Evolutionary conservation across 1,140 invertebrate species (phyloP).

Genomic region (Bombus consobrinus): DNA sequence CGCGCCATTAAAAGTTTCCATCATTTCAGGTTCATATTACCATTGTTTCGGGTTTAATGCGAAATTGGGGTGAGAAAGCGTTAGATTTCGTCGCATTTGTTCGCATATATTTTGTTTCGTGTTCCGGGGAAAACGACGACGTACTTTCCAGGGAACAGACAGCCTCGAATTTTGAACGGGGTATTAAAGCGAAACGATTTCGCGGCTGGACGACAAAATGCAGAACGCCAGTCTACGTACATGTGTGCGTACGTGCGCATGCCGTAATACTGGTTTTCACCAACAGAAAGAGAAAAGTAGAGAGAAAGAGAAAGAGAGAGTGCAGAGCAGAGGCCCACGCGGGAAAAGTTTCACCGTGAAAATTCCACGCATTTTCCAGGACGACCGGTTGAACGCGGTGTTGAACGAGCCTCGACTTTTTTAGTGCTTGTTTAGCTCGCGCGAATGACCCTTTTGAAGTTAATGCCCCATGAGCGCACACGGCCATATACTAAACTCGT

Average conservation of each 20-base stretch:
- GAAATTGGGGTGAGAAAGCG: constrained; percentile 28
- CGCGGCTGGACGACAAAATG: constrained; percentile 55
- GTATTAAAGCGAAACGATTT: constrained; percentile 60
- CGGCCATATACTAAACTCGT: constrained; percentile 60
- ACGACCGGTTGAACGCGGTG: constrained; percentile 32
- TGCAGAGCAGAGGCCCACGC: background rate
- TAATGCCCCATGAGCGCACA: constrained; percentile 64
- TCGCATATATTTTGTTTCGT: constrained; percentile 29
- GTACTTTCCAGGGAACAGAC: constrained; percentile 42
- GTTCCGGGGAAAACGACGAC: constrained; percentile 16
- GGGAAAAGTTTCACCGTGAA: constrained; percentile 49
- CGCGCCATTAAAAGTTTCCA: constrained; percentile 50
- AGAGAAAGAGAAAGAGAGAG: background rate
- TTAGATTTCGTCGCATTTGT: constrained; percentile 48
- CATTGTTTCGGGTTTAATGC: constrained; percentile 27
- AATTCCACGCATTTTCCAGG: constrained; percentile 64
- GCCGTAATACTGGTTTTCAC: constrained; percentile 7
- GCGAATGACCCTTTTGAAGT: constrained; percentile 70
- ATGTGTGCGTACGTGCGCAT: background rate
- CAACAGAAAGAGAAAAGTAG: background rate
- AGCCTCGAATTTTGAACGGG: constrained; percentile 59
- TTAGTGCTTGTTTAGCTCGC: constrained; percentile 70
- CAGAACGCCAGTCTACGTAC: constrained; percentile 1
- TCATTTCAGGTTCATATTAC: constrained; percentile 20
- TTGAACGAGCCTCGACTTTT: constrained; percentile 60